These are phyloP conservation scores for Heliocidaris erythrogramma DNA, from an alignment of 35 echinoderm and acorn worm species.

Conservation along the genomic window DNA sequence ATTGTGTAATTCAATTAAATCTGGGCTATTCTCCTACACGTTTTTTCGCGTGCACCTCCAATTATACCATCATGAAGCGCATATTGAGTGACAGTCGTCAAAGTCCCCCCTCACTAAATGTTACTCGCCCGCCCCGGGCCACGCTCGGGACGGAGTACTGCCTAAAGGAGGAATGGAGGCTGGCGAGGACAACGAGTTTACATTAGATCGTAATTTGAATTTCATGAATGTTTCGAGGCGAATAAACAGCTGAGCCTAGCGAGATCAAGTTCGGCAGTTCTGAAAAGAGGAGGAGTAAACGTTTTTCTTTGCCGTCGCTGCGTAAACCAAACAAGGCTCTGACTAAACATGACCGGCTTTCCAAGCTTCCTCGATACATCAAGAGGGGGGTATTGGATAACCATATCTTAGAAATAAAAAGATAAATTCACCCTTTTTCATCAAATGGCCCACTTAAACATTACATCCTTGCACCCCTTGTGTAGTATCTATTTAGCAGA, in stretches of 20 bases:
- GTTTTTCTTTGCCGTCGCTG: not conserved
- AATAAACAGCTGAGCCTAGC: constrained; percentile 15
- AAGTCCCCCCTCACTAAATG: not conserved
- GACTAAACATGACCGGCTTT: not conserved
- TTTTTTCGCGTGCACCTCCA: not conserved
- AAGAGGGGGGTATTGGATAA: not conserved
- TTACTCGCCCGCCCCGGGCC: not conserved
- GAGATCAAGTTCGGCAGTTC: not conserved
- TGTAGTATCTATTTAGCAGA: not conserved
- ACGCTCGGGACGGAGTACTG: not conserved
- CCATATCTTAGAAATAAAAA: not conserved
- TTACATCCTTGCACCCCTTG: not conserved
- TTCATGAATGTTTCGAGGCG: constrained; percentile 32
- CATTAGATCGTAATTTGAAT: constrained; percentile 15
- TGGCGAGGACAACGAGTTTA: not conserved
- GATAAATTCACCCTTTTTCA: not conserved
- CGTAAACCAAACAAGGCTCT: not conserved
- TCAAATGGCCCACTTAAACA: not conserved
- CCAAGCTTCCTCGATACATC: not conserved
- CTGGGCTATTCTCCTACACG: not conserved
- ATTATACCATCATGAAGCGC: constrained; percentile 16
- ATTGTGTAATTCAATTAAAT: constrained; percentile 3
- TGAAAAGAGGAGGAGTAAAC: not conserved
- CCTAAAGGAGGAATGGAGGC: not conserved
- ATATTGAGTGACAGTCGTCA: not conserved